Evolutionary conservation across 2,113 vertebrate species (phyloP).

Genomic region (Verasper variegatus): DNA sequence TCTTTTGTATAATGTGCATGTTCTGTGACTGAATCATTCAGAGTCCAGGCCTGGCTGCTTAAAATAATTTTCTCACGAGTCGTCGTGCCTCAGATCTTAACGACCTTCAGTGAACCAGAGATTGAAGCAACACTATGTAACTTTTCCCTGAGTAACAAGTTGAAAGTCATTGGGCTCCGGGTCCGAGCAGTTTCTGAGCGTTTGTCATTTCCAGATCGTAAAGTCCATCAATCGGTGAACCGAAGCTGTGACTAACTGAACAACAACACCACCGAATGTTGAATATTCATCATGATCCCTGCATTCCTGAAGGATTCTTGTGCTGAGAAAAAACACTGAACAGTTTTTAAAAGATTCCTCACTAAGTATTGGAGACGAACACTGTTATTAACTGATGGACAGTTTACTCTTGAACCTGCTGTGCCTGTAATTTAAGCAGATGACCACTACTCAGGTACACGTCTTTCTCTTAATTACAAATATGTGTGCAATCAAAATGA

Average conservation of each 20-base stretch:
- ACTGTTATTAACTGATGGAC: neutral
- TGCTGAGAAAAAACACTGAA: too few relatives aligned
- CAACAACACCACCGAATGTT: neutral
- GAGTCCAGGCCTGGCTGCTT: conserved; percentile 12
- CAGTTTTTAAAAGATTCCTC: neutral
- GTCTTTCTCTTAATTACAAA: neutral
- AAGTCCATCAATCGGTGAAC: neutral
- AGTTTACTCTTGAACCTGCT: neutral
- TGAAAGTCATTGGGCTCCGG: neutral
- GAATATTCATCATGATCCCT: neutral
- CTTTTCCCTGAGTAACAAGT: neutral
- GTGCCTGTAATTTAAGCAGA: neutral
- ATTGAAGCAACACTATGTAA: neutral
- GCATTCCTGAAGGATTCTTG: neutral
- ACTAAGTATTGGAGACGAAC: neutral
- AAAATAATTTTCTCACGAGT: conserved; percentile 13
- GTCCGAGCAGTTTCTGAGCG: neutral
- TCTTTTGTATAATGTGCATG: conserved; percentile 20
- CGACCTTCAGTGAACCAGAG: conserved; percentile 9
- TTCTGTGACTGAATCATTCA: conserved; percentile 21
- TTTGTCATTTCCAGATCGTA: neutral
- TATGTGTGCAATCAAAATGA: neutral
- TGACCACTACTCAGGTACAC: too few relatives aligned
- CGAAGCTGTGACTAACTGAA: neutral
- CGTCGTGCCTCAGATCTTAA: neutral